Evolutionary conservation across 1,140 invertebrate genomes (phyloP).

Genomic region (Anastrepha ludens): DNA sequence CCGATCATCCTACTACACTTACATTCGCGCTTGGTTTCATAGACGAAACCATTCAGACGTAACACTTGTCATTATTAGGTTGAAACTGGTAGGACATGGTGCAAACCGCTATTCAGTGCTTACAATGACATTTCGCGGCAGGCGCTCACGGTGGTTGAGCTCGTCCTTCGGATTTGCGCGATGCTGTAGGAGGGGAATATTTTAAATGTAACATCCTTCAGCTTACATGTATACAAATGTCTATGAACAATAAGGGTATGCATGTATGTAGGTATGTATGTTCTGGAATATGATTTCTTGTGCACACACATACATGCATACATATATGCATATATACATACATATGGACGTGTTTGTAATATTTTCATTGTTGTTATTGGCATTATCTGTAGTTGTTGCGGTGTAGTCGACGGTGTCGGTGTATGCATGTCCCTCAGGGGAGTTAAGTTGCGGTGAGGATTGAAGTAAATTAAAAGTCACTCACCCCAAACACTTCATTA

Average conservation of each 20-base stretch:
- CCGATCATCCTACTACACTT: not conserved
- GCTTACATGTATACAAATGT: not conserved
- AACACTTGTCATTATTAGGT: conserved; percentile 11
- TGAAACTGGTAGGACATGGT: not conserved
- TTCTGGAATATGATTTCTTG: not conserved
- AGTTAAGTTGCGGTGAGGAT: conserved; percentile 60
- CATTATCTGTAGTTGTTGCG: conserved; percentile 39
- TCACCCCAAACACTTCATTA: conserved; percentile 67
- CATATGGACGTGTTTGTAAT: not conserved
- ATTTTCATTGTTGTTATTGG: conserved; percentile 47
- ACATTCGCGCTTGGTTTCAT: not conserved
- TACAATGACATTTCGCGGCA: not conserved
- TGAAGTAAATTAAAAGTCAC: conserved; percentile 74
- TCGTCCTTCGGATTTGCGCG: not conserved
- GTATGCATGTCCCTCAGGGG: conserved; percentile 34
- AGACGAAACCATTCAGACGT: not conserved
- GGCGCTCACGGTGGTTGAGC: not conserved
- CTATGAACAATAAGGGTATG: not conserved
- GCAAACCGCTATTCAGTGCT: not conserved
- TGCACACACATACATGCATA: not conserved
- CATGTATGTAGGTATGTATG: not conserved
- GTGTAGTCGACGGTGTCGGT: not conserved
- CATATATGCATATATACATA: not conserved
- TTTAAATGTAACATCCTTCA: not conserved
- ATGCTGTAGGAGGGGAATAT: not conserved